A percentile compares a stretch with the other conserved stretches of the same genome.
Conservation (phyloP, 2,888 invertebrate species). For the Amorpha juglandis region DNA sequence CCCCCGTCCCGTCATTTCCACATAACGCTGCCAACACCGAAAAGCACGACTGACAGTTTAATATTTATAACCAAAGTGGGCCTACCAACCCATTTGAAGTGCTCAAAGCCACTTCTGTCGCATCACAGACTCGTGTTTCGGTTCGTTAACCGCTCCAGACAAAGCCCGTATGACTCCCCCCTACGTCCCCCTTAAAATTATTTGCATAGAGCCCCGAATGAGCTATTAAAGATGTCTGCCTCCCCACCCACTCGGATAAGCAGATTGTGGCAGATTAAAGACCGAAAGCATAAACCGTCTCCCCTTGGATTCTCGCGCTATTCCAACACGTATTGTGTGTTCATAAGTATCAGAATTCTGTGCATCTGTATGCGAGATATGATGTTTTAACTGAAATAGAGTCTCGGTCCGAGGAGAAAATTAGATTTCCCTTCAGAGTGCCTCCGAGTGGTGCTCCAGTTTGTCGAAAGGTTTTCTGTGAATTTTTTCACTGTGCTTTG, state of each 20-base stretch:
- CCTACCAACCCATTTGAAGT: constrained; percentile 74
- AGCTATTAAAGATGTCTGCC: constrained; percentile 83
- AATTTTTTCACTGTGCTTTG: constrained; percentile 61
- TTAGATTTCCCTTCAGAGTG: constrained; percentile 79
- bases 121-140: constrained; percentile 77
- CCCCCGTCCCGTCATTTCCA: constrained; percentile 24
- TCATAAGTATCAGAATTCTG: constrained; percentile 72
- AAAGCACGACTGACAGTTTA: constrained; percentile 56
- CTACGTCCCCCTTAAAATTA: constrained; percentile 72
- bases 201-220: constrained; percentile 84
- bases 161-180: constrained; percentile 81
- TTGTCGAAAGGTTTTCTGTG: constrained; percentile 75
- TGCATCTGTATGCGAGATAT: constrained; percentile 69
- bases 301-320: constrained; percentile 53
- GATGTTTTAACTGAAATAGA: constrained; percentile 48
- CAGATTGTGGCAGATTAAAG: constrained; percentile 84
- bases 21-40: constrained; percentile 31
- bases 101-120: constrained; percentile 73
- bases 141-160: constrained; percentile 81
- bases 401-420: constrained; percentile 75
- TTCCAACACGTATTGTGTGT: constrained; percentile 68
- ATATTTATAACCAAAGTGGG: constrained; percentile 75
- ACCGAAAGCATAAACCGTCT: constrained; percentile 77
- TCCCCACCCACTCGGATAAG: constrained; percentile 74
- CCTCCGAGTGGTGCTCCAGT: constrained; percentile 72